A percentile compares a stretch with the other conserved stretches of the same genome.
Evolutionary conservation across 2,888 invertebrate species (phyloP).

Genomic region (Eristalis pertinax): DNA sequence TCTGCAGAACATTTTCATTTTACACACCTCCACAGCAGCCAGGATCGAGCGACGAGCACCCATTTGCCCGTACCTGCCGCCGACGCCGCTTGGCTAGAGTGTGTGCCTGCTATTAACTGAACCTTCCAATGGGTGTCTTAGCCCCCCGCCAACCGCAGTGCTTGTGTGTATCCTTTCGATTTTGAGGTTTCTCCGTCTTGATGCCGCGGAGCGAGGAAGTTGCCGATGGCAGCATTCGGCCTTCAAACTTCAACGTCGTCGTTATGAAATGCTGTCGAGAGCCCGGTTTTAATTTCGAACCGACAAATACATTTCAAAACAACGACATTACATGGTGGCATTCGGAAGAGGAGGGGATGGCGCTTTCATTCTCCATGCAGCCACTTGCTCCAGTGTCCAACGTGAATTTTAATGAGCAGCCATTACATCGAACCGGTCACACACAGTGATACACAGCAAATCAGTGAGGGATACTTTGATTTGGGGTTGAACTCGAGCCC

Average conservation of each 20-base stretch:
- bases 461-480: constrained; percentile 40
- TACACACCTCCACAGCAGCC: background rate
- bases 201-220: background rate
- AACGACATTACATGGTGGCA: constrained; percentile 22
- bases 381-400: constrained; percentile 48
- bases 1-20: constrained; percentile 5
- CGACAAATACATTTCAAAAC: constrained; percentile 39
- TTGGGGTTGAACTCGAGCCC: constrained; percentile 15
- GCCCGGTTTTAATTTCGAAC: constrained; percentile 54
- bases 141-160: background rate
- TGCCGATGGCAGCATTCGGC: background rate
- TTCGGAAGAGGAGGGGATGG: background rate
- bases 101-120: constrained; percentile 26
- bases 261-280: constrained; percentile 31
- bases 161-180: constrained; percentile 10
- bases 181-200: constrained; percentile 22
- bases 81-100: background rate
- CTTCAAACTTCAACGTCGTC: constrained; percentile 1
- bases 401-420: constrained; percentile 66
- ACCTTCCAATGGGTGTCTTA: background rate
- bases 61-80: background rate
- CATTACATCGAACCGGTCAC: constrained; percentile 45
- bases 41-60: too few species aligned
- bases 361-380: background rate
- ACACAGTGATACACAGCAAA: constrained; percentile 19